Base-by-base conservation (phyloP, 2,113 vertebrate genomes). In the Crocuta crocuta region DNA sequence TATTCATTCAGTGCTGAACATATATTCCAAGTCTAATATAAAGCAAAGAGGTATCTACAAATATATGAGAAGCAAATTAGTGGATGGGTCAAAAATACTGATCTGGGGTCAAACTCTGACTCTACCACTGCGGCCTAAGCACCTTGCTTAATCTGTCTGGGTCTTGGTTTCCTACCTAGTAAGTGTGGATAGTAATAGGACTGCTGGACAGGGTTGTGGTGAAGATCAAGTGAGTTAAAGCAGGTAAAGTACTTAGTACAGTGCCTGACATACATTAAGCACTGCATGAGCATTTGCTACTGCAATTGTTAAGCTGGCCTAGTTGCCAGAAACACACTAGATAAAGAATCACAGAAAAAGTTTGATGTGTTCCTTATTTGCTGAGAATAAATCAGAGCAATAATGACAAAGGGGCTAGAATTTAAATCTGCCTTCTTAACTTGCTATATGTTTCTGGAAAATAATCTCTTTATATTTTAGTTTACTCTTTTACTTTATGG, bases 371-470 rank as follows among this genome's bases (percentile, higher is more conserved):
- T 45, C 48, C 43, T 33, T 74, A 48, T 23, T 68, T 89, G 33
- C 23, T 7, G 15, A 83, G 82, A 68, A 43, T 10, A 63, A 11
- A 71, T 3, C 7, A 55, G 73, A 70, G 33, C 16, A 45, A 3
- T 28, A 45, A 11, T n/a, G 71, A 94, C 68, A 73, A 90, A 81
- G 4, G n/a, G 26, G 24, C 33, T 58, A 61, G 24, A 61, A 61
- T 91, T 28, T 86, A 39, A 90, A 80, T 31, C 15, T 86, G 33
- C 11, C 48, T 91, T 90, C 80, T 66, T 87, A 76, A 94, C 48
- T 80, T 96, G 39, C 23, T 89, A 35, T 28, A 79, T 65, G 26
- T 85, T 89, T 48, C 39, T 58, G 66, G 28, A 94, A 98, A 81
- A 89, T 65, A 89, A 43, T 2, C 4, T 79, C 19, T 78, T 78